Conservation (phyloP, 1,140 invertebrate species). For the Neodiprion lecontei region DNA sequence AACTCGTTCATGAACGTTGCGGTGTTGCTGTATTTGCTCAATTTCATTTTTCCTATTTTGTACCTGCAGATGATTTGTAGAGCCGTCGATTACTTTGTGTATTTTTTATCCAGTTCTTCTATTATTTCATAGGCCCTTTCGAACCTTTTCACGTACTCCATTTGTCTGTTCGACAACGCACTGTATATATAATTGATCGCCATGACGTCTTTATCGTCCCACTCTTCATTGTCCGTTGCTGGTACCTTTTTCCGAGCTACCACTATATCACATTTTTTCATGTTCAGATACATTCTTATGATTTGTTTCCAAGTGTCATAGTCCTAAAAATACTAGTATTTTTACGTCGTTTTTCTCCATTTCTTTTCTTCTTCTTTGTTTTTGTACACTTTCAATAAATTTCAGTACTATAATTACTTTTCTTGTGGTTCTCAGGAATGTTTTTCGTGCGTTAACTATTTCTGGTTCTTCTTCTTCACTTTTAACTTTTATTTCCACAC, state of each 20-base stretch:
- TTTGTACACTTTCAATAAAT: no score
- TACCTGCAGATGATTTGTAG: slow-evolving; percentile 35
- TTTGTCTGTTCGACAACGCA: slow-evolving; percentile 33
- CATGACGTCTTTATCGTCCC: slow-evolving; percentile 31
- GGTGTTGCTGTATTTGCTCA: slow-evolving; percentile 27
- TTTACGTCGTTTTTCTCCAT: slow-evolving; percentile 5
- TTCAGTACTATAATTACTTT: no score
- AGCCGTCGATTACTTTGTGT: slow-evolving; percentile 37
- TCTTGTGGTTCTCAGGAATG: no score
- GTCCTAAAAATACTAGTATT: slow-evolving; percentile 12
- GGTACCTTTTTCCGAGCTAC: slow-evolving; percentile 12
- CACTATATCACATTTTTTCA: slow-evolving; percentile 30
- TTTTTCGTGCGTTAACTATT: no score
- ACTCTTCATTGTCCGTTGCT: slow-evolving; percentile 21
- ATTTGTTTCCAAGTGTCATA: slow-evolving; percentile 17
- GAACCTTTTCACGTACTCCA: slow-evolving; percentile 30
- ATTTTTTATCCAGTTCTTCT: slow-evolving; percentile 35
- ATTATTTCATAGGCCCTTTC: slow-evolving; percentile 34
- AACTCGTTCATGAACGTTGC: slow-evolving; percentile 35
- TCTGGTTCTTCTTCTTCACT: no score
- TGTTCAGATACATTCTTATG: not conserved
- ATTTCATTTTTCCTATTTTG: slow-evolving; percentile 33
- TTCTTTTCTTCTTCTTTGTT: not conserved
- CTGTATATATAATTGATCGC: slow-evolving; percentile 34
- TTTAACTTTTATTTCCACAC: no score